phyloP scores from a whole-genome alignment of 2,113 vertebrate species.

The Peromyscus leucopus region DNA sequence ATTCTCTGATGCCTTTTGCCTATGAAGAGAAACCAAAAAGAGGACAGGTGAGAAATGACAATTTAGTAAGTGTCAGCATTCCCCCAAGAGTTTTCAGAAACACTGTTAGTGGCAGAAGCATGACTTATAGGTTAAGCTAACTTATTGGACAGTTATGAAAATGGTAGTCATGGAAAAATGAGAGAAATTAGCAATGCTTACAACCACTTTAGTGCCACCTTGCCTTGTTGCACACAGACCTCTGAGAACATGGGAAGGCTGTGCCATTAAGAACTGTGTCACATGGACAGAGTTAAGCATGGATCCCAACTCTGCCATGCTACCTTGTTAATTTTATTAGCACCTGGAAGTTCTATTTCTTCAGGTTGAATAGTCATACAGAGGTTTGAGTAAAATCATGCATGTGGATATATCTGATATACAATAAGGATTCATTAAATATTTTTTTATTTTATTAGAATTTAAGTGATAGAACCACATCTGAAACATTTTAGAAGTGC shows the following conservation, averaged over 20 bases:
- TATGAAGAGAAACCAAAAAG: not conserved
- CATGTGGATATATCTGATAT: not conserved
- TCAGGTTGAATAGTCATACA: not conserved
- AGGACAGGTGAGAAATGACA: not conserved
- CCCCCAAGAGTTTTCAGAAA: not conserved
- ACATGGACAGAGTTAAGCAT: not conserved
- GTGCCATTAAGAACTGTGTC: not conserved
- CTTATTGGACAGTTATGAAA: not conserved
- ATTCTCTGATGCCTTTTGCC: not conserved
- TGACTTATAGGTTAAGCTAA: not conserved
- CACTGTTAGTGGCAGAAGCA: not conserved
- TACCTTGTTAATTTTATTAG: not conserved
- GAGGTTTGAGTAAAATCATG: not conserved
- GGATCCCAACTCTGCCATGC: not conserved
- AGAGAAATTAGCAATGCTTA: not conserved
- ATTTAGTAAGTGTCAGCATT: not conserved
- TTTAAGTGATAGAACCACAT: not conserved
- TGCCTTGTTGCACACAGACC: not conserved
- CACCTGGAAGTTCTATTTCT: not conserved
- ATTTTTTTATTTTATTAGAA: conserved; percentile 36
- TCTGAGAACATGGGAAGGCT: not conserved
- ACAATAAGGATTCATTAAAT: not conserved
- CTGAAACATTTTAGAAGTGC: not conserved
- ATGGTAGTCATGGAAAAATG: not conserved
- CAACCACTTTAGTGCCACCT: not conserved